phyloP scores from a whole-genome alignment of 2,888 invertebrate species.

The Pyrrhia umbra region DNA sequence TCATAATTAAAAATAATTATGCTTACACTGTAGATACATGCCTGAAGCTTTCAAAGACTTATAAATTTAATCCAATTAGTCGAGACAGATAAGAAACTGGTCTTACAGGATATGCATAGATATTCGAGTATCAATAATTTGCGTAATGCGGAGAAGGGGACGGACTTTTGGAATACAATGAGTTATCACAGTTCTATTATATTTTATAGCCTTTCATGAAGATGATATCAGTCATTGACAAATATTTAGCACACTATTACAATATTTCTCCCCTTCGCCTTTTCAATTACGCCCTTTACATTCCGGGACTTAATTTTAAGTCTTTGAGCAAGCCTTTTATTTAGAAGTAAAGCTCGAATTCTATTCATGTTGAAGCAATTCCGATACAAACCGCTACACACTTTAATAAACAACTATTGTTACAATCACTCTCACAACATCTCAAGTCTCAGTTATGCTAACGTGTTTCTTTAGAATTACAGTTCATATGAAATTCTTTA shows the following conservation, averaged over 20 bases:
- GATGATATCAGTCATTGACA: constrained; percentile 13
- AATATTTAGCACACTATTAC: constrained; percentile 9
- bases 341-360: constrained; percentile 57
- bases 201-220: constrained; percentile 12
- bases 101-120: constrained; percentile 61
- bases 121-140: constrained; percentile 56
- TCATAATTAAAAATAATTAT: neutral
- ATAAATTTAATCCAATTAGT: constrained; percentile 48
- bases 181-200: constrained; percentile 42
- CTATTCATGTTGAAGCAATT: constrained; percentile 66
- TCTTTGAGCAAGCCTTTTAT: constrained; percentile 64
- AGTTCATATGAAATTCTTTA: constrained; percentile 25
- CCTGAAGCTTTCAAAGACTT: constrained; percentile 64
- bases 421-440: constrained; percentile 62
- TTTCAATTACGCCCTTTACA: constrained; percentile 47
- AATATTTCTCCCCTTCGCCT: constrained; percentile 33
- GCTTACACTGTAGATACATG: constrained; percentile 59
- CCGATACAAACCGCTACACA: constrained; percentile 65
- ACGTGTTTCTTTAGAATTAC: constrained; percentile 39
- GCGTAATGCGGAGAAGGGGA: constrained; percentile 44
- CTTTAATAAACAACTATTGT: constrained; percentile 61
- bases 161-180: constrained; percentile 33
- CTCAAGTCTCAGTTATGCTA: constrained; percentile 62
- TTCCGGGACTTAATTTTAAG: constrained; percentile 54
- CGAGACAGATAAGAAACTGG: constrained; percentile 27